phyloP scores from a whole-genome alignment of 1,140 invertebrate genomes.

The Epicauta chinensis region DNA sequence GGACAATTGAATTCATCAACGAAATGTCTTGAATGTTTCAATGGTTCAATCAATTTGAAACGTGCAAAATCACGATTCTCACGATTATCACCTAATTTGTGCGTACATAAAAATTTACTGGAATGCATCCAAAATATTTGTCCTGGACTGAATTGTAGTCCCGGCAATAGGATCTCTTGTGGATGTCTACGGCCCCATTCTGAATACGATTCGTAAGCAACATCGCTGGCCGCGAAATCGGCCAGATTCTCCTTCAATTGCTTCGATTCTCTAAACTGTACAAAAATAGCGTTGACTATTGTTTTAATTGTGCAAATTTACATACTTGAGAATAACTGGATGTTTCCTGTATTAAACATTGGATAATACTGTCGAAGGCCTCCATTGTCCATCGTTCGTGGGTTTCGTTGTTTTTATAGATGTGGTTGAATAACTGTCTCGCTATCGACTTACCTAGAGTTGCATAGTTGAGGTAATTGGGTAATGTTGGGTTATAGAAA shows the following conservation, averaged over 20 bases:
- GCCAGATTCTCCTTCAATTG: constrained; percentile 2
- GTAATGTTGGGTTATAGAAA: constrained; percentile 2
- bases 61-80: constrained; percentile 39
- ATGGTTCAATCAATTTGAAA: constrained; percentile 51
- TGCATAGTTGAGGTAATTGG: constrained; percentile 9
- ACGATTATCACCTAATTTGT: constrained; percentile 35
- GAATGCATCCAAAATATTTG: constrained; percentile 54
- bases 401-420: not conserved
- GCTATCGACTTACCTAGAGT: constrained; percentile 1
- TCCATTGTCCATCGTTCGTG: constrained; percentile 1
- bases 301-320: not conserved
- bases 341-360: constrained; percentile 4
- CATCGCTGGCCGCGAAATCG: constrained; percentile 1
- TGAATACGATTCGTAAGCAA: constrained; percentile 5
- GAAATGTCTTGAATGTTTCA: constrained; percentile 11
- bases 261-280: constrained; percentile 3
- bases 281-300: not conserved
- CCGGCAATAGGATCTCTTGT: constrained; percentile 36
- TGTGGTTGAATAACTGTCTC: constrained; percentile 1
- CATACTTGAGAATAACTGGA: constrained; percentile 1
- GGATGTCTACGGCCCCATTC: not conserved
- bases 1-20: constrained; percentile 9
- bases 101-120: constrained; percentile 50
- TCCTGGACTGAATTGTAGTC: constrained; percentile 48
- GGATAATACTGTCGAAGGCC: constrained; percentile 1